phyloP scores from a whole-genome alignment of 2,888 invertebrate species.

The Peribatodes rhomboidaria region DNA sequence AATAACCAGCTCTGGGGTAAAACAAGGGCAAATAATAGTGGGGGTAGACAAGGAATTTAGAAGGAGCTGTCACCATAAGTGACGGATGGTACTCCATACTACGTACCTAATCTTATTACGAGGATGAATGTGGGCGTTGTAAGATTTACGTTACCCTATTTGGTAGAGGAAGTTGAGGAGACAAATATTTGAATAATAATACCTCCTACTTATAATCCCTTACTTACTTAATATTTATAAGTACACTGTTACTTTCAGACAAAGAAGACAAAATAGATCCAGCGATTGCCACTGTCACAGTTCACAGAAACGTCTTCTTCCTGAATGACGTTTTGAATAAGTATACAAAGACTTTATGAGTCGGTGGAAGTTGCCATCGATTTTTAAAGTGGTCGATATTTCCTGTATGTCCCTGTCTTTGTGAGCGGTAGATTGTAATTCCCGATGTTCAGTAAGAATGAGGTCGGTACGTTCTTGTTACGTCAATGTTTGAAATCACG shows the following conservation, averaged over 20 bases:
- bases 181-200: constrained; percentile 11
- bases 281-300: neutral
- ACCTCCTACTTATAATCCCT: neutral
- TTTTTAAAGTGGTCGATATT: constrained; percentile 17
- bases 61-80: constrained; percentile 21
- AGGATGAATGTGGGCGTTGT: constrained; percentile 20
- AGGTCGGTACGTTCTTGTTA: too few relatives aligned
- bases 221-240: too few relatives aligned
- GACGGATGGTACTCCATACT: constrained; percentile 16
- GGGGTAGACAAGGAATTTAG: constrained; percentile 5
- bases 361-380: neutral
- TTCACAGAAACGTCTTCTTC: neutral
- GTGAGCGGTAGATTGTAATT: too few relatives aligned
- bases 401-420: neutral
- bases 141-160: constrained; percentile 15
- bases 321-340: constrained; percentile 1
- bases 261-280: neutral
- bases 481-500: too few relatives aligned
- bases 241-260: neutral
- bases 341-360: constrained; percentile 17
- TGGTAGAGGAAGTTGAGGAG: constrained; percentile 12
- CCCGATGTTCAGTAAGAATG: too few relatives aligned
- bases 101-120: constrained; percentile 16
- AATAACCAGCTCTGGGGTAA: neutral
- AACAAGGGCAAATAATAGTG: too few relatives aligned